These are phyloP conservation scores for Seladonia tumulorum DNA, from an alignment of 2,888 invertebrate genomes.

Conservation along the genomic window DNA sequence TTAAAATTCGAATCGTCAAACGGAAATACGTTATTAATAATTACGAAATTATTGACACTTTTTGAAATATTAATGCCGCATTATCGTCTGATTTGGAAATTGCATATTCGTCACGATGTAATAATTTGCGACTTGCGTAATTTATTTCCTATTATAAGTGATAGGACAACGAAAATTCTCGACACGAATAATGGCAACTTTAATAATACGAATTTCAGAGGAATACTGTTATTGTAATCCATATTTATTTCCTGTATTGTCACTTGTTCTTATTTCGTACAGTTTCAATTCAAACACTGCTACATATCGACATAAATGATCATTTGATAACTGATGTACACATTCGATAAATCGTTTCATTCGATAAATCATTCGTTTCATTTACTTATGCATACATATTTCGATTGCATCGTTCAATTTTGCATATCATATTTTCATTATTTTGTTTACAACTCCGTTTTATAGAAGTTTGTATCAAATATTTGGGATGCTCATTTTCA, in stretches of 20 bases:
- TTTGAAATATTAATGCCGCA: not conserved
- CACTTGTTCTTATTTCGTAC: not conserved
- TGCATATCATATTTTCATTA: not conserved
- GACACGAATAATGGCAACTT: conserved; percentile 23
- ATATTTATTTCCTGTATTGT: not conserved
- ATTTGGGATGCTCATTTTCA: too few relatives aligned
- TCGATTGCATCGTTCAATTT: not conserved
- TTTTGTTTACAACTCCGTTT: not conserved
- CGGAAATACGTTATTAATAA: not conserved
- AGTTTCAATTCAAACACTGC: not conserved
- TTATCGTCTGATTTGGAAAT: not conserved
- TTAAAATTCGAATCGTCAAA: not conserved
- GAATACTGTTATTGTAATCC: not conserved
- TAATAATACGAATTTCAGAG: conserved; percentile 5
- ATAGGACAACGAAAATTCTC: conserved; percentile 19
- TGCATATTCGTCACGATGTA: not conserved
- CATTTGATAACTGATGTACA: not conserved
- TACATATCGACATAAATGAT: not conserved
- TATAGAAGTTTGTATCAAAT: not conserved
- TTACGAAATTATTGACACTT: not conserved
- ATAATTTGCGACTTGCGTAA: conserved; percentile 24
- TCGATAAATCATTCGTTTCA: not conserved
- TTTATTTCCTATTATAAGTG: conserved; percentile 19
- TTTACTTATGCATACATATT: not conserved
- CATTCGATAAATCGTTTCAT: not conserved